Evolutionary conservation across 2,113 vertebrate species (phyloP).

Genomic region (Hipposideros armiger): DNA sequence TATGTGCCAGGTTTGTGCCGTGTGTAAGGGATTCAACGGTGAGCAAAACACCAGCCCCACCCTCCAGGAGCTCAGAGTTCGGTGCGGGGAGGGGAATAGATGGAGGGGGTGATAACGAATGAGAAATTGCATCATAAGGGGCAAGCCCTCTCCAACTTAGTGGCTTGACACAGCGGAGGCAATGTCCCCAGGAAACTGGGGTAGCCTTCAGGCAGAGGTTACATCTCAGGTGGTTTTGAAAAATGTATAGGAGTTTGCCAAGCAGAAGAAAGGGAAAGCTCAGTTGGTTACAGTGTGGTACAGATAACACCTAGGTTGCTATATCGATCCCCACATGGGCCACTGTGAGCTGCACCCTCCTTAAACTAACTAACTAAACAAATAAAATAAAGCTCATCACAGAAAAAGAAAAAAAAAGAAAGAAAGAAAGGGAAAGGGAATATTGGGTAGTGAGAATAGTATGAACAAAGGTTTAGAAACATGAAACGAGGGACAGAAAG

Average conservation of each 20-base stretch:
- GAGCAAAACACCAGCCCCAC: not conserved
- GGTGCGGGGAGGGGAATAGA: too few species aligned
- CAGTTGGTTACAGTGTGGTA: too few species aligned
- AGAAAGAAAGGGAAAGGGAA: not conserved
- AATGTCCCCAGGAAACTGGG: not conserved
- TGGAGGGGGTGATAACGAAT: not conserved
- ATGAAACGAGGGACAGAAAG: not conserved
- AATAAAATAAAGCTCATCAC: too few species aligned
- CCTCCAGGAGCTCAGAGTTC: not conserved
- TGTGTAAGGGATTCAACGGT: not conserved
- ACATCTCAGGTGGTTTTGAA: not conserved
- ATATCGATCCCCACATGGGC: too few species aligned
- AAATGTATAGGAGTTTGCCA: not conserved
- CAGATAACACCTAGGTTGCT: too few species aligned
- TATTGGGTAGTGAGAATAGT: not conserved
- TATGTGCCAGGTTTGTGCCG: not conserved
- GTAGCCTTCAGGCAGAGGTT: not conserved
- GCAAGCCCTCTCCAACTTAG: not conserved
- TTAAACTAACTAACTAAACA: too few species aligned
- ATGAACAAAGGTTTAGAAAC: not conserved
- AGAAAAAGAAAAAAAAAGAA: too few species aligned
- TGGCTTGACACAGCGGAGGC: not conserved
- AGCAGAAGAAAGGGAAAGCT: not conserved
- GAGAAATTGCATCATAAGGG: not conserved
- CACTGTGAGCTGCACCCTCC: too few species aligned